Conservation (phyloP, 2,888 invertebrate genomes). For the Oscheius sp. region DNA sequence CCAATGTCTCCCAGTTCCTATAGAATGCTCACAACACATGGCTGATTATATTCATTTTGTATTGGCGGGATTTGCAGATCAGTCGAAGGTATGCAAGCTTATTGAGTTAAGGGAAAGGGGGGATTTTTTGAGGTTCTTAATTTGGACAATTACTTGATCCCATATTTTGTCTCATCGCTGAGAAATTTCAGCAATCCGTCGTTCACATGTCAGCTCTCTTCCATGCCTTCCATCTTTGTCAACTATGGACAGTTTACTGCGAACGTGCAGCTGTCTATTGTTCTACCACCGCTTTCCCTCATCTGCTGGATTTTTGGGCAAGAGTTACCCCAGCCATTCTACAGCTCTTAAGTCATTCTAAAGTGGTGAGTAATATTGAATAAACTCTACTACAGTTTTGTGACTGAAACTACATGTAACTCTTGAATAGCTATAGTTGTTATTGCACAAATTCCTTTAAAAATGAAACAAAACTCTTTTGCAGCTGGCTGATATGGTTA, state of each 20-base stretch:
- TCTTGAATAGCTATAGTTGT: too few relatives aligned
- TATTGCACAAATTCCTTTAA: too few relatives aligned
- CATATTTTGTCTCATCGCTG: neutral
- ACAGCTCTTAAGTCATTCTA: conserved; percentile 88
- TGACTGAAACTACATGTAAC: too few relatives aligned
- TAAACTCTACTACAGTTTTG: too few relatives aligned
- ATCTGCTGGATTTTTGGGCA: conserved; percentile 94
- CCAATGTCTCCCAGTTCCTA: conserved; percentile 84
- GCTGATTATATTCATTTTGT: conserved; percentile 97
- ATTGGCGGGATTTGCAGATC: conserved; percentile 94
- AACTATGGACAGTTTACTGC: conserved; percentile 97
- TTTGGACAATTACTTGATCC: too few relatives aligned
- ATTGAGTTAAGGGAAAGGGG: neutral
- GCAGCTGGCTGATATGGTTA: conserved; percentile 95
- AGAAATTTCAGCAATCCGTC: conserved; percentile 78
- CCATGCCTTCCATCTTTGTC: conserved; percentile 95
- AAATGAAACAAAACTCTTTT: conserved; percentile 31
- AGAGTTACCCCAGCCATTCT: conserved; percentile 94
- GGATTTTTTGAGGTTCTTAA: too few relatives aligned
- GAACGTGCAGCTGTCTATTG: conserved; percentile 76
- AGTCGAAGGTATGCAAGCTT: conserved; percentile 78
- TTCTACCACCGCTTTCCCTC: conserved; percentile 52
- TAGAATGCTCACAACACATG: conserved; percentile 93
- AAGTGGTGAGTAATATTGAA: conserved; percentile 85
- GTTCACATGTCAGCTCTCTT: conserved; percentile 94